Base-by-base conservation (phyloP, 92 coral and sea anemone genomes). In the Chrysogorgia sp. region DNA sequence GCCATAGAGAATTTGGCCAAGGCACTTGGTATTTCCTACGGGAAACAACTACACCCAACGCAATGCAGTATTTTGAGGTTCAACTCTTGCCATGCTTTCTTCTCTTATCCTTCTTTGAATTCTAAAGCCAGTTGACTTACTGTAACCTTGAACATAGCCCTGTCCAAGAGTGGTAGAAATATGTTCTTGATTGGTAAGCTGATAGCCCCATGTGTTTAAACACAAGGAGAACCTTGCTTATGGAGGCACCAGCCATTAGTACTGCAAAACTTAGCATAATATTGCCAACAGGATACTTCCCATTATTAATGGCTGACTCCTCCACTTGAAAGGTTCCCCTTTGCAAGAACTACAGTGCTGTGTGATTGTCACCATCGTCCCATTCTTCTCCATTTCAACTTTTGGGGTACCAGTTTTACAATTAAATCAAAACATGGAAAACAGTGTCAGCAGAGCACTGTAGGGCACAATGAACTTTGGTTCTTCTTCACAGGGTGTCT, bases 241-340 rank as follows among this genome's bases (percentile, higher is more conserved):
- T n/a, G n/a, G n/a, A n/a, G n/a, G n/a, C n/a, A n/a, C n/a, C n/a
- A n/a, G n/a, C n/a, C n/a, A n/a, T 58, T 1, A 58, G 64, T 58
- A 24, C 2, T 1, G 6, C 64, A 58, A 58, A 58, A 15, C 6
- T 2, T 1, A 58, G 32, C 3, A 58, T 9, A 1, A 58, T 1
- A 58, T 58, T 58, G 4, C 64, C 64, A 58, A 34, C 64, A 3
- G 30, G 64, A 23, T 20, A 58, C 30, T 34, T 6, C 30, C 64
- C 64, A 58, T 24, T 7, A 10, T 7, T 2, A 24, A 7, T 24
- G 3, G 64, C n/a, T n/a, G n/a, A n/a, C n/a, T n/a, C n/a, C n/a
- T n/a, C n/a, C n/a, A n/a, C n/a, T n/a, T n/a, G n/a, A 34, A 7
- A 24, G 64, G 64, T 34, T 58, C 32, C n/a, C 1, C 15, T 3